These are phyloP conservation scores for Gila orcuttii DNA, from an alignment of 2,113 vertebrate species.

Conservation along the genomic window DNA sequence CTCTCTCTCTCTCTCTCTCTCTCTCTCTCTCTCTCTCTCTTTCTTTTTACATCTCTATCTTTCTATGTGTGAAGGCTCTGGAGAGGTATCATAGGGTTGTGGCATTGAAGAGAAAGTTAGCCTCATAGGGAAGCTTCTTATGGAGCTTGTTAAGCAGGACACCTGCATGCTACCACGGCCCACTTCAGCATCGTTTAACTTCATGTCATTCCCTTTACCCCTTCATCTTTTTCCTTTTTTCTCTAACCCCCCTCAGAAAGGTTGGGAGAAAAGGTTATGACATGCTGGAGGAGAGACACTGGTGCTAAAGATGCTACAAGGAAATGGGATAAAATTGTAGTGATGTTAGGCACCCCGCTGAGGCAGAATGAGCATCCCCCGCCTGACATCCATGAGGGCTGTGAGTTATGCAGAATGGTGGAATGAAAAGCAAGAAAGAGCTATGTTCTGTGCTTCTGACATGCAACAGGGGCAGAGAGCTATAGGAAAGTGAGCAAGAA, in stretches of 20 bases:
- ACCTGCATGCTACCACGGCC: conserved; percentile 52
- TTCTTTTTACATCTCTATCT: conserved; percentile 12
- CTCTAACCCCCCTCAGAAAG: conserved; percentile 31
- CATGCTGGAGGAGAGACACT: conserved; percentile 45
- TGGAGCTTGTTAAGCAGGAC: conserved; percentile 68
- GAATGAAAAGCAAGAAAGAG: conserved; percentile 29
- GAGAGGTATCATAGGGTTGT: conserved; percentile 51
- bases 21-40: not conserved
- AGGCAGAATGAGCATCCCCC: conserved; percentile 1
- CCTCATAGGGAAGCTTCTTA: conserved; percentile 60
- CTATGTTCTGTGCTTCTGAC: not conserved
- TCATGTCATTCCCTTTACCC: conserved; percentile 4
- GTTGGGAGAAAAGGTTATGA: conserved; percentile 53
- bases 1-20: not conserved
- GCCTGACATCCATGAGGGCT: not conserved
- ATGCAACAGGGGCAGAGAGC: conserved; percentile 12
- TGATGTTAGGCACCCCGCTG: conserved; percentile 50
- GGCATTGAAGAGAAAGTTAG: conserved; percentile 66
- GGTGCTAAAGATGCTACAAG: conserved; percentile 64
- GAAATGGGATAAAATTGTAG: conserved; percentile 53
- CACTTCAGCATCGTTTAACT: conserved; percentile 53
- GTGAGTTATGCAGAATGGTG: conserved; percentile 52
- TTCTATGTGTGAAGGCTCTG: conserved; percentile 10
- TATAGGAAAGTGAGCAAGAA: not conserved
- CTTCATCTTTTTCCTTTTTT: conserved; percentile 44